A percentile compares a stretch with the other conserved stretches of the same genome.
Conservation (phyloP, 2,888 invertebrate genomes). For the Xylota segnis region DNA sequence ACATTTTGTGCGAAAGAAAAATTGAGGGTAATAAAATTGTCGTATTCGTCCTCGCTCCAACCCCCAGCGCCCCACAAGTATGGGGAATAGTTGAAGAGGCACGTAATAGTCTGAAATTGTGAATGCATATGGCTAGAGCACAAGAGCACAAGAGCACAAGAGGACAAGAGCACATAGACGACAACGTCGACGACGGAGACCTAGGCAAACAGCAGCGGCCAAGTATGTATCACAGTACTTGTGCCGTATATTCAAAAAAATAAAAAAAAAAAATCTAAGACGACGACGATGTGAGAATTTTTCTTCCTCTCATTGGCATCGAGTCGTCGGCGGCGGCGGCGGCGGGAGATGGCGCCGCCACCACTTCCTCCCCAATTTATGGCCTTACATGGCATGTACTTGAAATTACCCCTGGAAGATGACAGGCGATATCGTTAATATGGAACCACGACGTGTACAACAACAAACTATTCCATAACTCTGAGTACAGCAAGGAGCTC, state of each 20-base stretch:
- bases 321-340: neutral
- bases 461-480: neutral
- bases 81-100: conserved; percentile 61
- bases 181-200: conserved; percentile 23
- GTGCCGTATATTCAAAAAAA: conserved; percentile 28
- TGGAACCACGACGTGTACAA: conserved; percentile 26
- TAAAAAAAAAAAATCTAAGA: conserved; percentile 33
- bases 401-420: conserved; percentile 58
- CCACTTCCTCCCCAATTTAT: conserved; percentile 50
- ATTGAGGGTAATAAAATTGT: conserved; percentile 65
- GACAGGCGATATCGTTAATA: conserved; percentile 66
- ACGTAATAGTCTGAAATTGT: conserved; percentile 72
- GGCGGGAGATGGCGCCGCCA: conserved; percentile 15
- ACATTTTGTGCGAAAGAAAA: conserved; percentile 61
- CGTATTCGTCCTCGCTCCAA: conserved; percentile 38
- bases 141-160: neutral
- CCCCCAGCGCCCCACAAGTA: conserved; percentile 18
- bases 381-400: conserved; percentile 55
- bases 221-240: conserved; percentile 31
- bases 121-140: conserved; percentile 50
- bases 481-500: conserved; percentile 1
- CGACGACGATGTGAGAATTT: conserved; percentile 46
- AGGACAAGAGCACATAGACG: neutral
- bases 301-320: conserved; percentile 29
- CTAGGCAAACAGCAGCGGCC: conserved; percentile 16